These are phyloP conservation scores for Leptinotarsa tumamoca DNA, from an alignment of 2,888 invertebrate genomes.

Conservation along the genomic window DNA sequence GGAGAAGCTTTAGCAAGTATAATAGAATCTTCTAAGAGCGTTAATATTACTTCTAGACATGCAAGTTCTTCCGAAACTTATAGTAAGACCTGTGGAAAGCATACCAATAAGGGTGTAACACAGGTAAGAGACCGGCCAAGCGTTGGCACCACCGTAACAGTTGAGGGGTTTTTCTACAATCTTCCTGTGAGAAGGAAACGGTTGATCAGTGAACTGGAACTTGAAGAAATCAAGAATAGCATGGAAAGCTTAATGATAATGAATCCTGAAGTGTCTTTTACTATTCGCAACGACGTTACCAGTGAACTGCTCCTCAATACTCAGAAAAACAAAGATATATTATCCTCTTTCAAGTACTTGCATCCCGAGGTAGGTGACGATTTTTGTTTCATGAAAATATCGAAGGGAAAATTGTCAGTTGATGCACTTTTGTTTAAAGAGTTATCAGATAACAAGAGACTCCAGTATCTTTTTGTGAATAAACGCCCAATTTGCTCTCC, in stretches of 20 bases:
- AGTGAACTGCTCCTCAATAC: slow-evolving; percentile 73
- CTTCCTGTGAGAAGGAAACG: slow-evolving; percentile 73
- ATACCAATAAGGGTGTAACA: slow-evolving; percentile 51
- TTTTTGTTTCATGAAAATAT: slow-evolving; percentile 63
- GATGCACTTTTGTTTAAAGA: slow-evolving; percentile 72
- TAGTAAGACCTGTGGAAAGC: slow-evolving; percentile 67
- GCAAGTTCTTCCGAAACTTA: slow-evolving; percentile 69
- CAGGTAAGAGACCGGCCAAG: slow-evolving; percentile 69
- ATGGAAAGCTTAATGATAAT: slow-evolving; percentile 76
- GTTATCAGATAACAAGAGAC: slow-evolving; percentile 63
- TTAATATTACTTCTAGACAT: slow-evolving; percentile 73
- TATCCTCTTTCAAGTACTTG: slow-evolving; percentile 68
- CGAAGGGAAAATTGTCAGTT: slow-evolving; percentile 68
- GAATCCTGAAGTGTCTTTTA: slow-evolving; percentile 75
- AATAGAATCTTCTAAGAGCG: slow-evolving; percentile 66
- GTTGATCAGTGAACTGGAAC: slow-evolving; percentile 69
- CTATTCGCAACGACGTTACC: slow-evolving; percentile 75
- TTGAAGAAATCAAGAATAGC: slow-evolving; percentile 71
- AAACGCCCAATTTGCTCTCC: slow-evolving; percentile 70
- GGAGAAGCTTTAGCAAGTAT: slow-evolving; percentile 79
- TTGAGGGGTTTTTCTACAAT: slow-evolving; percentile 75
- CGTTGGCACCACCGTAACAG: slow-evolving; percentile 79
- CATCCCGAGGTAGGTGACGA: slow-evolving; percentile 65
- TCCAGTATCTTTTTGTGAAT: slow-evolving; percentile 78
- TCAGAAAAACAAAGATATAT: slow-evolving; percentile 70